Conservation (phyloP, 2,888 invertebrate species). For the Lasioglossum oenotherae region DNA sequence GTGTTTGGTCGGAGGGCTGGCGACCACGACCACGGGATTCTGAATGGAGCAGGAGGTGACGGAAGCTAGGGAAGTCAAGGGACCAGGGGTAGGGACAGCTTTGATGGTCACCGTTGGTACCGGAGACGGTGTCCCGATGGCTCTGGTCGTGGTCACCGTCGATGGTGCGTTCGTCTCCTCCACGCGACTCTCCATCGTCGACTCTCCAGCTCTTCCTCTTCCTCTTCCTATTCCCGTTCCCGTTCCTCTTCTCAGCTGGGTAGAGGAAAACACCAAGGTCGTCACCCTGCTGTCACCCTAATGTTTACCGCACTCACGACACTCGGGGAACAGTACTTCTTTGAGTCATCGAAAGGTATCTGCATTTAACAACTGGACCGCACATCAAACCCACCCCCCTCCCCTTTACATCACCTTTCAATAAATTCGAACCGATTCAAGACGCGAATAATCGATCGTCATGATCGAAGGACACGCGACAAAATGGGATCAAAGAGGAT, state of each 20-base stretch:
- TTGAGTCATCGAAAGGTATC: conserved; percentile 48
- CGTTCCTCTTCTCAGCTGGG: conserved; percentile 15
- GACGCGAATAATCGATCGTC: background rate
- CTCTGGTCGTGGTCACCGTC: conserved; percentile 60
- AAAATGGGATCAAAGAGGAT: background rate
- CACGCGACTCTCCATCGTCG: conserved; percentile 75
- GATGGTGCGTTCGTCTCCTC: conserved; percentile 63
- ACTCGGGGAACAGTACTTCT: conserved; percentile 44
- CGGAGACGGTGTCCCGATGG: conserved; percentile 68
- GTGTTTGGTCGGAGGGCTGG: conserved; percentile 72
- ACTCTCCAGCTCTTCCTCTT: conserved; percentile 29
- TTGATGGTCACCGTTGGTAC: conserved; percentile 75
- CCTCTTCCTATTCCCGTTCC: background rate
- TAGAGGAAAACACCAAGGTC: conserved; percentile 34
- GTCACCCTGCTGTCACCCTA: conserved; percentile 49
- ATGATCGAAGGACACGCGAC: background rate
- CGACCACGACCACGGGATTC: conserved; percentile 72
- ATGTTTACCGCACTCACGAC: conserved; percentile 50
- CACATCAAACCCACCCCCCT: conserved; percentile 5
- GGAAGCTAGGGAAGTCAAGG: conserved; percentile 52
- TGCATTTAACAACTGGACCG: conserved; percentile 44
- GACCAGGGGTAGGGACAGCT: conserved; percentile 45
- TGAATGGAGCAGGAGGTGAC: conserved; percentile 64
- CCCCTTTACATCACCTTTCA: background rate
- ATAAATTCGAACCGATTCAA: background rate